Base-by-base conservation (phyloP, 2,888 invertebrate genomes). In the Aphodius granarius region DNA sequence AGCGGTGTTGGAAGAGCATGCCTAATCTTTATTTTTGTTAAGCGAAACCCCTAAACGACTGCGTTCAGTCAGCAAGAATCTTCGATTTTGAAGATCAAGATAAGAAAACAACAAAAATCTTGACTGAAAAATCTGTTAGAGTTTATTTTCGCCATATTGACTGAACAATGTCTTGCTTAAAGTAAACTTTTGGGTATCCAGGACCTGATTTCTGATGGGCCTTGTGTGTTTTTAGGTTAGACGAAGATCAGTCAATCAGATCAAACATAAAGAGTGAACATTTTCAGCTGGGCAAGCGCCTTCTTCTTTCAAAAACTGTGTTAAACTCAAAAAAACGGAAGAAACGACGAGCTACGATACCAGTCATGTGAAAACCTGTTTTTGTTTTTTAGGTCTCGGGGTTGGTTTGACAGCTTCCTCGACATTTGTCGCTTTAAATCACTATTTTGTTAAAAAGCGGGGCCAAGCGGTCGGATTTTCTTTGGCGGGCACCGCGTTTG, bases 381-480 rank as follows among this genome's bases (percentile, higher is more conserved):
- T 73, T 76, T 73, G 72, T 73, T 73, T 88, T 89, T 23, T 85
- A 93, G 93, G 93, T 81, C 90, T 94, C 80, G 94, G 95, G 22
- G 93, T 93, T 74, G 94, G 94, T 9, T 88, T 95, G 43, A 93
- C 94, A 0, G 92, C 93, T 16, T 91, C 94, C 15, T 92, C 94
- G 15, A 92, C 94, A 0, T 94, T 95, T 85, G 94, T 95, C 9
- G 93, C 94, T 0, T 87, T 94, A 2, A 94, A 94, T 86, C 92
- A 94, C 83, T 94, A 93, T 84, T 94, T 94, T 84, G 90, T 92
- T 16, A 91, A 92, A 84, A 92, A 92, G 84, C 91, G 94, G 19
- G 94, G 94, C 0, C 94, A 94, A 85, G 94, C 94, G 0, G 93
- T 94, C 5, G 94, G 94, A 0, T 88, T 94, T 20, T 94, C 94